phyloP scores from a whole-genome alignment of 2,797 vertebrate genomes.

The Rallus crepitans region DNA sequence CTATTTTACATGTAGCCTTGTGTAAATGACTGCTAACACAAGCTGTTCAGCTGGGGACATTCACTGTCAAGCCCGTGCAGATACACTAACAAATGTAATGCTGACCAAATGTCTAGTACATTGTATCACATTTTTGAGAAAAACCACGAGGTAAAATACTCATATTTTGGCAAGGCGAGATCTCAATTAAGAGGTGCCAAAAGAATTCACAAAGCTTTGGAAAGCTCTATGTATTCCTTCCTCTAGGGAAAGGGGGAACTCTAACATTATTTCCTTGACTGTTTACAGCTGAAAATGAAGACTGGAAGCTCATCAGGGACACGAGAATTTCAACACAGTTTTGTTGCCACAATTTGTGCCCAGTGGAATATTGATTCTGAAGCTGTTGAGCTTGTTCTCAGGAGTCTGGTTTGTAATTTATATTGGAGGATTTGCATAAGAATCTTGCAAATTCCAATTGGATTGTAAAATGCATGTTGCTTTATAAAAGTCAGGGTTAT shows the following conservation, averaged over 20 bases:
- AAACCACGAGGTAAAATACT: conserved; percentile 35
- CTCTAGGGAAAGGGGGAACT: not conserved
- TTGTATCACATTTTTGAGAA: not conserved
- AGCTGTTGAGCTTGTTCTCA: not conserved
- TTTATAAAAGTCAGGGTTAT: conserved; percentile 42
- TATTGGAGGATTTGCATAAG: not conserved
- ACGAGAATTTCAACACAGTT: not conserved
- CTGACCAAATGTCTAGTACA: conserved; percentile 27
- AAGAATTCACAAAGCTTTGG: not conserved
- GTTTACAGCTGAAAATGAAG: conserved; percentile 43
- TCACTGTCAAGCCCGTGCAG: not conserved
- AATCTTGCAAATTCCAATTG: not conserved
- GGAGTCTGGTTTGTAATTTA: not conserved
- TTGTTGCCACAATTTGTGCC: not conserved
- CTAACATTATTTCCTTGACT: not conserved
- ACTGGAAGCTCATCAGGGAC: not conserved
- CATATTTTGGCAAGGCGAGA: conserved; percentile 38
- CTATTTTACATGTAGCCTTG: not conserved
- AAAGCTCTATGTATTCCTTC: not conserved
- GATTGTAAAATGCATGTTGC: not conserved
- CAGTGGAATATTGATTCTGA: not conserved
- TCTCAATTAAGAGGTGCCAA: conserved; percentile 10
- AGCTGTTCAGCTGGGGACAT: not conserved
- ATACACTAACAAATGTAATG: not conserved
- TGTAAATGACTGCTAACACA: not conserved